Evolutionary conservation across 2,797 vertebrate genomes (phyloP).

Genomic region (Pangasius macronema): DNA sequence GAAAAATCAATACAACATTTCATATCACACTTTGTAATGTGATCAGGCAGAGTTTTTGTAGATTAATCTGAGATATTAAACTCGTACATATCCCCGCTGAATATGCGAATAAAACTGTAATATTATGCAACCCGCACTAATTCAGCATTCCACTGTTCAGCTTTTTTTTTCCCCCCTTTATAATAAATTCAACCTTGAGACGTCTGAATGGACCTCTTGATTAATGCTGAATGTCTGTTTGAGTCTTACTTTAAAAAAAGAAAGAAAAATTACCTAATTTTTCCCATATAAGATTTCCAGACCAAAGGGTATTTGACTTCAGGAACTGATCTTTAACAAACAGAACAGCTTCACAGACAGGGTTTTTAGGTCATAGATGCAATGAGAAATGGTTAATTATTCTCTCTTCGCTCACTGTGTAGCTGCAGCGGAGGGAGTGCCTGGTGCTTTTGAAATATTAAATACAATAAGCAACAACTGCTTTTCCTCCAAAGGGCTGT

Average conservation of each 20-base stretch:
- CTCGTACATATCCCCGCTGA: background rate
- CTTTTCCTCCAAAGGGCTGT: constrained; percentile 48
- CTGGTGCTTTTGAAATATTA: constrained; percentile 61
- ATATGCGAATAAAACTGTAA: constrained; percentile 35
- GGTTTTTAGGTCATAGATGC: constrained; percentile 49
- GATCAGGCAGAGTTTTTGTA: constrained; percentile 9
- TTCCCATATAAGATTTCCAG: background rate
- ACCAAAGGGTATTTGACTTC: constrained; percentile 22
- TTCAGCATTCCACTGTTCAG: background rate
- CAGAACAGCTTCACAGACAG: constrained; percentile 42
- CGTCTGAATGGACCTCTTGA: constrained; percentile 49
- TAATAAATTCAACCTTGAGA: constrained; percentile 51
- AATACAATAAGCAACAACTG: constrained; percentile 51
- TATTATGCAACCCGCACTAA: constrained; percentile 35
- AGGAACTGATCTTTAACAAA: constrained; percentile 44
- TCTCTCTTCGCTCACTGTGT: constrained; percentile 47
- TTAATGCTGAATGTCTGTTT: constrained; percentile 42
- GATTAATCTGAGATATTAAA: constrained; percentile 26
- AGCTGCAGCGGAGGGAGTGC: constrained; percentile 40
- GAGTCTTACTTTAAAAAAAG: constrained; percentile 30
- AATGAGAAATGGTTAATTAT: constrained; percentile 59
- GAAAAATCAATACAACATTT: background rate
- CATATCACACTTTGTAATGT: background rate
- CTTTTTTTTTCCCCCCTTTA: constrained; percentile 12
- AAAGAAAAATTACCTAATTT: background rate